Evolutionary conservation across 2,888 invertebrate genomes (phyloP), one percentile per base, ranked within the genome.

Genomic region (Oegoconia quadripuncta): DNA sequence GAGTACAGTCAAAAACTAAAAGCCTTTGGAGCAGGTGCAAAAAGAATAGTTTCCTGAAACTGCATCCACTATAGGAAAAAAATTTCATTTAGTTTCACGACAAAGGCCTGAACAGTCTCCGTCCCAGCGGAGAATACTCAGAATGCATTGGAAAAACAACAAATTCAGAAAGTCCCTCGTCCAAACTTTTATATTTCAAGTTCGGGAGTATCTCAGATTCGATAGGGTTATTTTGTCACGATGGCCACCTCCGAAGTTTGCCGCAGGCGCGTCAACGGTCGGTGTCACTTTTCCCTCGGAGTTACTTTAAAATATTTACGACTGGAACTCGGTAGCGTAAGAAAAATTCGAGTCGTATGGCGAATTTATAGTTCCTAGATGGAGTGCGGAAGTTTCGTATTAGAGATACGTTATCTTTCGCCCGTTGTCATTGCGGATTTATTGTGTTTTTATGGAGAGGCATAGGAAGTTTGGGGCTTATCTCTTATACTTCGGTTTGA

Each of bases 221-320:
- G 77, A 75, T 76, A 69, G 74, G 75, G 76, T 81, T 80, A 81
- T 83, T 82, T 77, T 69, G 70, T 69, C 69, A 57, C 57, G 65
- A 68, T 74, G 72, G 71, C 76, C 72, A 74, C 70, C 72, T 44
- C 70, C 56, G 61, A 60, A 77, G 64, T 75, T 72, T 62, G 51
- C 64, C 59, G 48, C 59, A 42, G 57, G 55, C 69, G 68, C 78
- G 79, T 81, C 80, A 84, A 78, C 80, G 73, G 67, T 70, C 63
- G 68, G 64, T 76, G 86, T 82, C 87, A 83, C 76, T 82, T 81
- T 75, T 77, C 68, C 74, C 70, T 66, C 51, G 59, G 63, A 79
- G 70, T 79, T 72, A 78, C 82, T 86, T 83, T 86, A 86, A 86
- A 86, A 86, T 87, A 87, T 87, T 86, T 86, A 84, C 82, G 84